These are phyloP conservation scores for Morphnarchus princeps DNA, from an alignment of 2,113 vertebrate species.

Conservation along the genomic window DNA sequence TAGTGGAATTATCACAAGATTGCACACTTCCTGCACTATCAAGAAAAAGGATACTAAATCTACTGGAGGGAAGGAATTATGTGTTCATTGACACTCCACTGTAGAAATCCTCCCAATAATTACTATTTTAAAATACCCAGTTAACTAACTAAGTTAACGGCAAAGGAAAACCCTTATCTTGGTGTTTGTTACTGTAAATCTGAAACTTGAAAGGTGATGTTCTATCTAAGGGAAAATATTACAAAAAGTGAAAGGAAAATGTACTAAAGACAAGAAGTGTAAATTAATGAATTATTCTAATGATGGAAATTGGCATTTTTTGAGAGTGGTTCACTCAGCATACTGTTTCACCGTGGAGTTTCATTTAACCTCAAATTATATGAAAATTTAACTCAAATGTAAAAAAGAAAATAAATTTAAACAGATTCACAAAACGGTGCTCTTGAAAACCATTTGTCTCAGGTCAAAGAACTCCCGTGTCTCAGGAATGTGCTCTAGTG, in stretches of 20 bases:
- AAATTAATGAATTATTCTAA: not conserved
- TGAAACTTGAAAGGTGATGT: not conserved
- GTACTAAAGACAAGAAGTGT: not conserved
- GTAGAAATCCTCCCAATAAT: not conserved
- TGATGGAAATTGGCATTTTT: not conserved
- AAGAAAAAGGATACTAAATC: not conserved
- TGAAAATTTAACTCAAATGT: not conserved
- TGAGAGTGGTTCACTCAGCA: not conserved
- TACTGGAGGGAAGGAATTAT: not conserved
- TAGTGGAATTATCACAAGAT: not conserved
- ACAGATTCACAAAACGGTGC: not conserved
- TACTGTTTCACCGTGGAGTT: accelerated
- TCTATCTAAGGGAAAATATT: not conserved
- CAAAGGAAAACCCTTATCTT: not conserved
- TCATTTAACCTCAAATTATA: not conserved
- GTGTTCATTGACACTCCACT: not conserved
- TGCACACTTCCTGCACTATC: not conserved
- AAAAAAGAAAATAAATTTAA: not conserved
- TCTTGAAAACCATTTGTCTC: not conserved
- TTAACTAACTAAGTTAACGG: not conserved
- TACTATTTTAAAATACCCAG: not conserved
- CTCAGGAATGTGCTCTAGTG: not conserved
- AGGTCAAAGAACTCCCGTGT: accelerated
- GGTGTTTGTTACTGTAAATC: not conserved
- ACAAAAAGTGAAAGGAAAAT: not conserved